Conservation (phyloP, 2,888 invertebrate species). For the Cheilosia vernalis region DNA sequence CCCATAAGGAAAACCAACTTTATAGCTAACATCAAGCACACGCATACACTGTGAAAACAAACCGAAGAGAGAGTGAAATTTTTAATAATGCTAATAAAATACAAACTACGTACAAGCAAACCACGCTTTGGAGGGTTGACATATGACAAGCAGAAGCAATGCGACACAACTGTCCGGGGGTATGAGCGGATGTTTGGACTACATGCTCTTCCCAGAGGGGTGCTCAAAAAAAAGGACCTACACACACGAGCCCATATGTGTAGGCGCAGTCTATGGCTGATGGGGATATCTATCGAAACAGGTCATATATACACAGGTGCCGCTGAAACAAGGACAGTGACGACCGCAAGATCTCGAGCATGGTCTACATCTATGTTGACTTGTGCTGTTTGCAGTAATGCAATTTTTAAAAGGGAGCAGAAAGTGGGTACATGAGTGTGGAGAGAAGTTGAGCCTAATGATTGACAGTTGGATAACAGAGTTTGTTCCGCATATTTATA, state of each 20-base stretch:
- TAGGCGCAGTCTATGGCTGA: conserved; percentile 4
- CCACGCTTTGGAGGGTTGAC: conserved; percentile 41
- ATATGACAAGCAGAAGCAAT: not conserved
- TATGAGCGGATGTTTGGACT: conserved; percentile 27
- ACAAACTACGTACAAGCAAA: conserved; percentile 46
- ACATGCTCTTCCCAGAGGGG: conserved; percentile 37
- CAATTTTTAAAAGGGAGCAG: no score
- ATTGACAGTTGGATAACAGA: no score
- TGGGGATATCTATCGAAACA: conserved; percentile 6
- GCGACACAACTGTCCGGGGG: not conserved
- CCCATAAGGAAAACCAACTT: conserved; percentile 37
- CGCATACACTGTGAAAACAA: conserved; percentile 29
- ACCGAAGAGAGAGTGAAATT: conserved; percentile 37
- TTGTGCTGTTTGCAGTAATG: no score
- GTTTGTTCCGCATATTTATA: no score
- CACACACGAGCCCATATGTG: conserved; percentile 4
- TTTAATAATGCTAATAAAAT: conserved; percentile 53
- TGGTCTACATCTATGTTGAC: not conserved
- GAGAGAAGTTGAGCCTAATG: no score
- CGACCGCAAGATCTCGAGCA: not conserved
- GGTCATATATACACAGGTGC: conserved; percentile 39
- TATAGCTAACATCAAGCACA: conserved; percentile 35
- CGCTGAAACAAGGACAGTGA: conserved; percentile 10
- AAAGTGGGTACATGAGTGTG: no score
- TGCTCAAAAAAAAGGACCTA: not conserved